These are phyloP conservation scores for Linnaemya vulpina DNA, from an alignment of 2,888 invertebrate genomes.

Conservation along the genomic window DNA sequence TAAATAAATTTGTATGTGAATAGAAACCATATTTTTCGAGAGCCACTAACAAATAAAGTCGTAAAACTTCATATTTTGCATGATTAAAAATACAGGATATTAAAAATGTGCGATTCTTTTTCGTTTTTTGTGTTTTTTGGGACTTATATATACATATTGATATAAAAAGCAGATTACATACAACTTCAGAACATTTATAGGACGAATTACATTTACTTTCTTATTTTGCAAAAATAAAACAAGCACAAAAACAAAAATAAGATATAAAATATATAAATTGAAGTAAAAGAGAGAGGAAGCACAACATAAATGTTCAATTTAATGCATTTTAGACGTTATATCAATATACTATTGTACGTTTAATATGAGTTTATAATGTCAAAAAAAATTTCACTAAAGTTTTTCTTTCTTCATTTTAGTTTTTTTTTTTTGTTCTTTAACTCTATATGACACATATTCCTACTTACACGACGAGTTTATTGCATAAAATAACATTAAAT, in stretches of 20 bases:
- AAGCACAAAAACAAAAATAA: constrained; percentile 25
- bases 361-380: constrained; percentile 53
- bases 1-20: too few relatives aligned
- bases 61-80: too few relatives aligned
- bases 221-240: constrained; percentile 19
- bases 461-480: constrained; percentile 35
- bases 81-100: too few relatives aligned
- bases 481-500: constrained; percentile 59
- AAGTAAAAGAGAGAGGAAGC: not conserved
- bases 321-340: constrained; percentile 64
- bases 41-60: too few relatives aligned
- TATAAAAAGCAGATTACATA: too few relatives aligned
- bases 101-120: too few relatives aligned
- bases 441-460: constrained; percentile 56
- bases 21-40: too few relatives aligned
- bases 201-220: constrained; percentile 45
- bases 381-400: constrained; percentile 28
- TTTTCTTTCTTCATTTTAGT: not conserved
- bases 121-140: too few relatives aligned
- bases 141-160: too few relatives aligned
- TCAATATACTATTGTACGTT: constrained; percentile 25
- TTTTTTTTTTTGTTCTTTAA: not conserved
- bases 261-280: too few relatives aligned
- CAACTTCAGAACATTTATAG: constrained; percentile 31
- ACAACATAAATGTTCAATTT: constrained; percentile 68